These are phyloP conservation scores for Xestia ashworthii DNA, from an alignment of 2,888 invertebrate species.

Conservation along the genomic window DNA sequence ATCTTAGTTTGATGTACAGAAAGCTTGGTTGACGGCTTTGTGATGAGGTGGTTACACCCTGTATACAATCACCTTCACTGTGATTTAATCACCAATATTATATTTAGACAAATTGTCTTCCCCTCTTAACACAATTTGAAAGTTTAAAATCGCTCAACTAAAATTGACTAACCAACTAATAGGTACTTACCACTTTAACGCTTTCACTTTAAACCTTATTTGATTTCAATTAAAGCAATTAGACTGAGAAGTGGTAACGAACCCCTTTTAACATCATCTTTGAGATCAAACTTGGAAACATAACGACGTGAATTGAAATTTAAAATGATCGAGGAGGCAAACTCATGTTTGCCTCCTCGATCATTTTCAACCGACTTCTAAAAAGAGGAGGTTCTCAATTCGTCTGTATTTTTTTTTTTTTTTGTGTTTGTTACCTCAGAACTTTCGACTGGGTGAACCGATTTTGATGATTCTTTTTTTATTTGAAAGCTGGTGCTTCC, in stretches of 20 bases:
- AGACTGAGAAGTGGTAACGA: background rate
- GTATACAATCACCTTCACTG: too few species aligned
- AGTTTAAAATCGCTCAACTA: conserved; percentile 12
- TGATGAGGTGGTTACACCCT: too few species aligned
- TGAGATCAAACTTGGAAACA: conserved; percentile 2
- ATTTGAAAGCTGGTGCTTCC: too few species aligned
- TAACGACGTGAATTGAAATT: background rate
- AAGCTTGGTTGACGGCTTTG: too few species aligned
- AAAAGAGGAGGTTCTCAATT: too few species aligned
- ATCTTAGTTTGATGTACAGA: too few species aligned
- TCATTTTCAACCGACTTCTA: too few species aligned
- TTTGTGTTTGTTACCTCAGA: too few species aligned
- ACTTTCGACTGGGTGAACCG: too few species aligned
- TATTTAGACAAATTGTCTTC: background rate
- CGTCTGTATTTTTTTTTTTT: too few species aligned
- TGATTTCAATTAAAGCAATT: conserved; percentile 15
- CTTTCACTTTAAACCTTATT: conserved; percentile 8
- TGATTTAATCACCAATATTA: background rate
- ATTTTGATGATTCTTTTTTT: too few species aligned
- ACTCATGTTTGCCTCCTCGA: too few species aligned
- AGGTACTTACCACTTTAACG: conserved; percentile 13
- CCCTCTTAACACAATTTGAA: background rate
- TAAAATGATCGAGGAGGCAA: background rate
- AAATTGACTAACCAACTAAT: conserved; percentile 15
- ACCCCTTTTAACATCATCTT: conserved; percentile 1